Evolutionary conservation across 2,888 invertebrate species (phyloP).

Genomic region (Ecdyonurus torrentis): DNA sequence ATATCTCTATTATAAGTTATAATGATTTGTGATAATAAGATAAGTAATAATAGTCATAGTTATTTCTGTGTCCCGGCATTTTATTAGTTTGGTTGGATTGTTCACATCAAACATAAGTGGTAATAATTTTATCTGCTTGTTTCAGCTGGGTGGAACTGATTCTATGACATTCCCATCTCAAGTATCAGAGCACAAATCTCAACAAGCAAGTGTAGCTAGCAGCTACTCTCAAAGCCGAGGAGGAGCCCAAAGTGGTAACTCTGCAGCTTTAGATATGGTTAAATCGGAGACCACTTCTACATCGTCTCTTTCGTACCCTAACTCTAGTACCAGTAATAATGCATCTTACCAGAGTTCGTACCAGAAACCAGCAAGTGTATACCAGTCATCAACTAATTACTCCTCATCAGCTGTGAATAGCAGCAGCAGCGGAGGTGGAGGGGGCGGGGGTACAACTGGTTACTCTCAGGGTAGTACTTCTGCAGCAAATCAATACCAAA

Average conservation of each 20-base stretch:
- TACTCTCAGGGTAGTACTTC: background rate
- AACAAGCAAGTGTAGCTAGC: slow-evolving; percentile 4
- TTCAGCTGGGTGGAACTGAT: background rate
- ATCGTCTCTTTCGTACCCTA: background rate
- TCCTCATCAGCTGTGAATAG: background rate
- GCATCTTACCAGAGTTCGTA: slow-evolving; percentile 10
- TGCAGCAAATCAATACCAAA: background rate
- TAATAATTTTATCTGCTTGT: background rate
- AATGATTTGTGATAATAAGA: too few relatives aligned
- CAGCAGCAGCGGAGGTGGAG: background rate
- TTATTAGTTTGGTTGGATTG: too few relatives aligned
- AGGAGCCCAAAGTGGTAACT: background rate
- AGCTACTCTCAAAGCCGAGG: background rate
- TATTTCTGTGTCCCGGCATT: too few relatives aligned
- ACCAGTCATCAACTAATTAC: background rate
- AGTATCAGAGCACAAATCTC: slow-evolving; percentile 6
- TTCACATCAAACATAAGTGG: too few relatives aligned
- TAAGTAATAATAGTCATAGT: too few relatives aligned
- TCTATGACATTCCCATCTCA: background rate
- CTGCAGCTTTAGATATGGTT: background rate
- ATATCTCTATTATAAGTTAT: too few relatives aligned
- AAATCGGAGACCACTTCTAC: background rate
- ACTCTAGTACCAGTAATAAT: slow-evolving; percentile 1
- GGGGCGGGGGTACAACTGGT: background rate
- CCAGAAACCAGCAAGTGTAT: background rate